Base-by-base conservation (phyloP, 2,797 vertebrate species). In the Peromyscus attwateri region DNA sequence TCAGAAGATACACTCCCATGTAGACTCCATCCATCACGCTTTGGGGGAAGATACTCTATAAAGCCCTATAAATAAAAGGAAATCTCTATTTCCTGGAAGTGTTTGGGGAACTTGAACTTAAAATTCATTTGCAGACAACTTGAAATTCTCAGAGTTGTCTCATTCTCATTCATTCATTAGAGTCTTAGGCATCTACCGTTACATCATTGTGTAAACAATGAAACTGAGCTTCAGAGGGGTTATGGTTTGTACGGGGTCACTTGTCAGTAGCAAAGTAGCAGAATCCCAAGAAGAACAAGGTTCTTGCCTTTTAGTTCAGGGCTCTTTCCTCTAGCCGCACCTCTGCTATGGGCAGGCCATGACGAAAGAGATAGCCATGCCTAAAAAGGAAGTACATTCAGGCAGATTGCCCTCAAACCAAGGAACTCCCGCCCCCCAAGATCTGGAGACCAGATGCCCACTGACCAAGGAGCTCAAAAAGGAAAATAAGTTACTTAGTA, bases 351-450 rank as follows among this genome's bases (percentile, higher is more conserved):
- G 82, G n/a, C 25, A 87, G 55, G 40, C 84, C 6, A 10, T 6
- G 60, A 37, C n/a, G 17, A 71, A 88, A 89, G 29, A 23, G 9
- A 57, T 12, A 60, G 14, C 23, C 3, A 4, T 6, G 19, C 79
- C 49, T 29, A 29, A 90, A 84, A 46, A 37, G 64, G 93, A 96
- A 95, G 84, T 37, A 6, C 73, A n/a, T 23, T 96, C 91, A 94
- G 40, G 68, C 81, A 73, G 73, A 91, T 75, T 43, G 6, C n/a
- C 43, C 55, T 34, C 80, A 83, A 91, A 62, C 14, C 57, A 40
- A 92, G 66, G 79, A 34, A 27, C 49, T 52, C 52, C 52, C 16
- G 14, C 11, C 11, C 43, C 21, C 46, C 68, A 16, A 60, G 55
- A 10, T 85, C 85, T 84, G 55, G 8, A 91, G 31, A 89, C 55